These are phyloP conservation scores for Notarius quadriscutis DNA, from an alignment of 2,113 vertebrate species.

Conservation along the genomic window DNA sequence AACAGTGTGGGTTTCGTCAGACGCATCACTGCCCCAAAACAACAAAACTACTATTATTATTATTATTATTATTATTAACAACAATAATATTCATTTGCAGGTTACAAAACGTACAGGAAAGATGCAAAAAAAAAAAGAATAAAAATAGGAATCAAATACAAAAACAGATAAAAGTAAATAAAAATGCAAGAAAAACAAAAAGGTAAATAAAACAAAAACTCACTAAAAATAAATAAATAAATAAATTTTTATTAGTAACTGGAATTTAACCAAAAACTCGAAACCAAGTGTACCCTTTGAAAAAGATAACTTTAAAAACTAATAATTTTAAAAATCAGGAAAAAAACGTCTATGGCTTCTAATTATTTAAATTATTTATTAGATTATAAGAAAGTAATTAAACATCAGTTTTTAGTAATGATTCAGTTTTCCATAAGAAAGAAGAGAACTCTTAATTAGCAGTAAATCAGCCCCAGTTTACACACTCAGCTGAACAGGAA, in stretches of 20 bases:
- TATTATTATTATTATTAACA: too few species aligned
- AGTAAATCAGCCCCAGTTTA: neutral
- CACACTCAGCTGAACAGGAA: neutral
- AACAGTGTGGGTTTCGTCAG: constrained; percentile 97
- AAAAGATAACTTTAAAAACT: neutral
- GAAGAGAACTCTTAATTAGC: neutral
- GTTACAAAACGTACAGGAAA: neutral
- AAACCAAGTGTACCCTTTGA: neutral
- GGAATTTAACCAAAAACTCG: neutral
- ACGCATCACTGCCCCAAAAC: constrained; percentile 84
- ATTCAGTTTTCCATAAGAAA: neutral
- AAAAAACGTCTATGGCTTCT: too few species aligned
- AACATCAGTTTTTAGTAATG: too few species aligned
- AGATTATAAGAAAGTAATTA: too few species aligned
- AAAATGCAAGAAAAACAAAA: neutral
- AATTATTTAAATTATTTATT: too few species aligned
- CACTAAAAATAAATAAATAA: neutral
- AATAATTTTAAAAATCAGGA: too few species aligned
- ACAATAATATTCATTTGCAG: too few species aligned
- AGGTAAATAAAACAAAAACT: neutral
- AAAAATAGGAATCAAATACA: neutral
- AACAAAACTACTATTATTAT: neutral
- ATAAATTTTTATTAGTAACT: neutral
- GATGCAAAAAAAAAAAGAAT: neutral
- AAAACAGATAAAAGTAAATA: neutral